phyloP scores from a whole-genome alignment of 2,888 invertebrate species.

The Phorcus lineatus region DNA sequence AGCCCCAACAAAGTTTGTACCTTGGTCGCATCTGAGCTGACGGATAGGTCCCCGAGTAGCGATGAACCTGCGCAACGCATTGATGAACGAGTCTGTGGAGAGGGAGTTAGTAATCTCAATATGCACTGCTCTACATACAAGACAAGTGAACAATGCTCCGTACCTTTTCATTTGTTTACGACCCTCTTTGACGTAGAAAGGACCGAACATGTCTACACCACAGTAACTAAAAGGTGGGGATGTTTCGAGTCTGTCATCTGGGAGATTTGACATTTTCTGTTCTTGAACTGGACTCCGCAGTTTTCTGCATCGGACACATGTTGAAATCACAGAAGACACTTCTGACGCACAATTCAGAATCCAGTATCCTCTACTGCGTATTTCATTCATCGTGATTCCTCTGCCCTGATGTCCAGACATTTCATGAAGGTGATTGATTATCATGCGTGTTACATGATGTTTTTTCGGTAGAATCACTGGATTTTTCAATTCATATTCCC shows the following conservation, averaged over 20 bases:
- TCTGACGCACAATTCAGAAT: constrained; percentile 54
- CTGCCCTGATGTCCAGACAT: constrained; percentile 17
- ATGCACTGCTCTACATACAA: constrained; percentile 60
- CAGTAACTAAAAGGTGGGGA: constrained; percentile 29
- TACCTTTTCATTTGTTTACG: constrained; percentile 59
- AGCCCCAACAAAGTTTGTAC: constrained; percentile 48
- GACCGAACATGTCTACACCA: constrained; percentile 30
- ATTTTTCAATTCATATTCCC: constrained; percentile 34
- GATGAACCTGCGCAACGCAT: constrained; percentile 15
- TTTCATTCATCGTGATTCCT: constrained; percentile 43
- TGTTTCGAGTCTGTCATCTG: constrained; percentile 18
- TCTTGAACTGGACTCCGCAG: constrained; percentile 37
- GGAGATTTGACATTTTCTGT: constrained; percentile 33
- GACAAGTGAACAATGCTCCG: constrained; percentile 65
- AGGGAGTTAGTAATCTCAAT: constrained; percentile 54
- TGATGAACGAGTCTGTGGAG: constrained; percentile 48
- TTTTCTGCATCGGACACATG: constrained; percentile 64
- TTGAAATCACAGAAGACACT: constrained; percentile 44
- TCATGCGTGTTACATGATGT: constrained; percentile 34
- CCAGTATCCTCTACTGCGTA: constrained; percentile 63
- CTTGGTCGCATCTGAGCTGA: constrained; percentile 39
- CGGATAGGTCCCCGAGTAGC: constrained; percentile 42
- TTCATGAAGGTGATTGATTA: constrained; percentile 1
- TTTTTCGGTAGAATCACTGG: constrained; percentile 43
- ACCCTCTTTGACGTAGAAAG: constrained; percentile 52